These are phyloP conservation scores for Mellilla xanthometata DNA, from an alignment of 2,888 invertebrate species.

Conservation along the genomic window DNA sequence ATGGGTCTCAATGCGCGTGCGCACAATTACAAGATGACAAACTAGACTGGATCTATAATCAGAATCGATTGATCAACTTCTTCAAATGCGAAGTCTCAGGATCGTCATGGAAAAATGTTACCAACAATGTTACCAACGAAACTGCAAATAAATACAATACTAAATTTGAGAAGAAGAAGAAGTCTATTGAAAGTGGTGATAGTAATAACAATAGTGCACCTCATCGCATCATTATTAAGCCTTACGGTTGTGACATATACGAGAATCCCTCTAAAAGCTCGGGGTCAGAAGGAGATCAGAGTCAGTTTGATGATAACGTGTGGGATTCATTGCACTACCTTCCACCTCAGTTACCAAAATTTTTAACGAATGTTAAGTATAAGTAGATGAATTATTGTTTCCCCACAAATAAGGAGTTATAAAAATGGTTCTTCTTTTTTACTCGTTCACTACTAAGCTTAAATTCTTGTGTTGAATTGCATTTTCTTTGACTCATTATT, in stretches of 20 bases:
- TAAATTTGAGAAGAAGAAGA: slow-evolving; percentile 15
- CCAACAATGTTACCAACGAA: slow-evolving; percentile 15
- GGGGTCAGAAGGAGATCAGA: background rate
- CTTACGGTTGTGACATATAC: slow-evolving; percentile 26
- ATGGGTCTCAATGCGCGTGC: slow-evolving; percentile 45
- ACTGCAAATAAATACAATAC: background rate
- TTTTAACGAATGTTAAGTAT: slow-evolving; percentile 42
- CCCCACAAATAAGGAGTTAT: too few species aligned
- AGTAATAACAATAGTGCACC: background rate
- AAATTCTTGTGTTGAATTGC: too few species aligned
- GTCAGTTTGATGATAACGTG: background rate
- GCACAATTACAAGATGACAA: slow-evolving; percentile 23
- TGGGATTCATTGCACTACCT: slow-evolving; percentile 52
- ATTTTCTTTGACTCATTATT: too few species aligned
- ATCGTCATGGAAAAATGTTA: slow-evolving; percentile 15
- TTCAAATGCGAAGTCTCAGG: slow-evolving; percentile 13
- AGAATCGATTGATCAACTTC: background rate
- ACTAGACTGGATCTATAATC: background rate
- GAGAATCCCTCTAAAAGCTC: background rate
- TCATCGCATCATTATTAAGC: slow-evolving; percentile 43
- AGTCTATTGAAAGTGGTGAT: slow-evolving; percentile 8
- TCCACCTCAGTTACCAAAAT: slow-evolving; percentile 59
- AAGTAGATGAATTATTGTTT: background rate
- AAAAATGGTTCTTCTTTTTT: too few species aligned
- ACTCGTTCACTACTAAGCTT: too few species aligned